Evolutionary conservation across 2,888 invertebrate genomes (phyloP).

Genomic region (Xestia rhomboidea): DNA sequence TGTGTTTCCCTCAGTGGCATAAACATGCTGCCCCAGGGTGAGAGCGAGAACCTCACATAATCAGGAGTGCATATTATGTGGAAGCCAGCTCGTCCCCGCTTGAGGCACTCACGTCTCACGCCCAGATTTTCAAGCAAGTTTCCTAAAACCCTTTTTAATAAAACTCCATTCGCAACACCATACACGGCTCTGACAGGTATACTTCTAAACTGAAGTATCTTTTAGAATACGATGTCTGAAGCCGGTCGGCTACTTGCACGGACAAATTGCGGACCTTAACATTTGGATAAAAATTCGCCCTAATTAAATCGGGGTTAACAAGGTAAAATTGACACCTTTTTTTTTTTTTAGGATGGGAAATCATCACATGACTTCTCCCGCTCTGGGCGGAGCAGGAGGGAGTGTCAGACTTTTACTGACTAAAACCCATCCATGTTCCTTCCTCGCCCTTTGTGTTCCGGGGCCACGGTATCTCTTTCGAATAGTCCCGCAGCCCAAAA

Average conservation of each 20-base stretch:
- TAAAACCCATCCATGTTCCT: no score
- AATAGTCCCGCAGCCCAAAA: no score
- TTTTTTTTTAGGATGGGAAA: no score
- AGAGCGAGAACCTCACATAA: conserved; percentile 24
- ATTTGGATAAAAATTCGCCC: no score
- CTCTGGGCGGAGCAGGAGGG: no score
- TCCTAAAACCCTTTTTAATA: not conserved
- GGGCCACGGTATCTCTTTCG: no score
- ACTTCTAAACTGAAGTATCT: not conserved
- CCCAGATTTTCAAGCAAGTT: not conserved
- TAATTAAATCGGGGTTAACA: no score
- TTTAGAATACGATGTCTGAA: not conserved
- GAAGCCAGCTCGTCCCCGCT: conserved; percentile 72
- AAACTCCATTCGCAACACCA: not conserved
- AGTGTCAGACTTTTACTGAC: no score
- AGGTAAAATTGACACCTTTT: no score
- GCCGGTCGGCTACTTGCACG: not conserved
- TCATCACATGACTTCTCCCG: no score
- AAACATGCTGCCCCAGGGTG: conserved; percentile 29
- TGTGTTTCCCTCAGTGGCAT: conserved; percentile 55
- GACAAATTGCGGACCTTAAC: not conserved
- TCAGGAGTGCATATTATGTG: conserved; percentile 53
- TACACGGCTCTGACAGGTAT: not conserved
- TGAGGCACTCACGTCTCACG: conserved; percentile 66
- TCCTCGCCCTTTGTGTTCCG: no score